Conservation (phyloP, 2,113 vertebrate genomes). For the Stercorarius parasiticus region DNA sequence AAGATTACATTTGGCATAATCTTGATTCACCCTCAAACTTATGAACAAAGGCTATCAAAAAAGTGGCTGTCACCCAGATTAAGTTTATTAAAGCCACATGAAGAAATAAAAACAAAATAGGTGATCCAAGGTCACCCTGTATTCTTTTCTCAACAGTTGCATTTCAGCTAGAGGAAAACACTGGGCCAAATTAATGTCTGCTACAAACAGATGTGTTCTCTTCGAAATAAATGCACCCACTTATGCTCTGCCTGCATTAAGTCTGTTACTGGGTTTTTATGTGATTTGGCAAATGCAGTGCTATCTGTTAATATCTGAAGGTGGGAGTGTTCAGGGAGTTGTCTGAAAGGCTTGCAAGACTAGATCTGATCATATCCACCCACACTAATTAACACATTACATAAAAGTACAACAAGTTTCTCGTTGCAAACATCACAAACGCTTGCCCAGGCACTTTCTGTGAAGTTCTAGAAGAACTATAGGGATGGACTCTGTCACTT, state of each 20-base stretch:
- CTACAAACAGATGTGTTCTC: not conserved
- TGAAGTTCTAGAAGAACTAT: slow-evolving; percentile 3
- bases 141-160: not conserved
- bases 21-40: not conserved
- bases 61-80: not conserved
- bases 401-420: slow-evolving; percentile 49
- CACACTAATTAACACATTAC: slow-evolving; percentile 61
- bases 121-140: not conserved
- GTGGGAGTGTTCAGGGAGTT: slow-evolving; percentile 57
- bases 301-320: slow-evolving; percentile 57
- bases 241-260: not conserved
- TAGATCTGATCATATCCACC: slow-evolving; percentile 53
- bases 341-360: slow-evolving; percentile 53
- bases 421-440: slow-evolving; percentile 36
- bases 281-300: slow-evolving; percentile 36
- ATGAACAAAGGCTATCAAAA: not conserved
- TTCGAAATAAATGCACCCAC: not conserved
- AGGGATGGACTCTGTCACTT: not conserved
- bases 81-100: not conserved
- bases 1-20: not conserved
- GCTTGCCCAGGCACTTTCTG: slow-evolving; percentile 40
- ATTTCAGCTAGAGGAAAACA: not conserved
- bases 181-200: not conserved
- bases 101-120: not conserved
- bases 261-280: not conserved